These are phyloP conservation scores for Archocentrus centrarchus DNA, from an alignment of 2,113 vertebrate genomes.

Conservation along the genomic window DNA sequence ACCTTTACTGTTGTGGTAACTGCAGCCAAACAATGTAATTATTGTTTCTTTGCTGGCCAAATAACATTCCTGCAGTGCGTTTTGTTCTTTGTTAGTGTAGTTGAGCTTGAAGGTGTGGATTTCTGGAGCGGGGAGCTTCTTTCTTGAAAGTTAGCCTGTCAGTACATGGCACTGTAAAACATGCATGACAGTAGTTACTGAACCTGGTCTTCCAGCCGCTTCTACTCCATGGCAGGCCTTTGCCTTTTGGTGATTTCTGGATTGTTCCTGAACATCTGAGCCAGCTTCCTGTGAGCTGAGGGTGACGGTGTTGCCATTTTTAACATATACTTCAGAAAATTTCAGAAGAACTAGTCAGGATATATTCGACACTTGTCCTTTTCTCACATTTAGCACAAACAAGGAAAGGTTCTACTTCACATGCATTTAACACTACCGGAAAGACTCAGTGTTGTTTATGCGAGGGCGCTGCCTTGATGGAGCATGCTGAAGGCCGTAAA, in stretches of 20 bases:
- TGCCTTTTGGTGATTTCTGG: background rate
- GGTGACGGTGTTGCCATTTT: background rate
- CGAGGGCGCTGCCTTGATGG: background rate
- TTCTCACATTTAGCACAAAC: background rate
- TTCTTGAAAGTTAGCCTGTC: no score
- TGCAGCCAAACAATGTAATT: no score
- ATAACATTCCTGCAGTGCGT: no score
- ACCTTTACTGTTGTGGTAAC: no score
- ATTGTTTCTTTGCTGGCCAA: no score
- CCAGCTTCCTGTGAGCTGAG: background rate
- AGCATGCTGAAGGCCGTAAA: background rate
- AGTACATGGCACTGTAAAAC: background rate
- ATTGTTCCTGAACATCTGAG: background rate
- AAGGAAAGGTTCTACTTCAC: background rate
- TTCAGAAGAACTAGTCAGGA: background rate
- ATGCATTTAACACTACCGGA: background rate
- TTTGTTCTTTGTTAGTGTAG: no score
- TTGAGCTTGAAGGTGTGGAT: no score
- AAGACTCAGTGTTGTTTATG: background rate
- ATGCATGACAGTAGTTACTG: background rate
- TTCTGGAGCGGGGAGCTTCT: no score
- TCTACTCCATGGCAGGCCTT: background rate
- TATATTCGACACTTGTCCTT: background rate
- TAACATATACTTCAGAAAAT: background rate
- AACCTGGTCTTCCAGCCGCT: background rate